Conservation (phyloP, 2,888 invertebrate genomes). For the Anthrax anthrax region DNA sequence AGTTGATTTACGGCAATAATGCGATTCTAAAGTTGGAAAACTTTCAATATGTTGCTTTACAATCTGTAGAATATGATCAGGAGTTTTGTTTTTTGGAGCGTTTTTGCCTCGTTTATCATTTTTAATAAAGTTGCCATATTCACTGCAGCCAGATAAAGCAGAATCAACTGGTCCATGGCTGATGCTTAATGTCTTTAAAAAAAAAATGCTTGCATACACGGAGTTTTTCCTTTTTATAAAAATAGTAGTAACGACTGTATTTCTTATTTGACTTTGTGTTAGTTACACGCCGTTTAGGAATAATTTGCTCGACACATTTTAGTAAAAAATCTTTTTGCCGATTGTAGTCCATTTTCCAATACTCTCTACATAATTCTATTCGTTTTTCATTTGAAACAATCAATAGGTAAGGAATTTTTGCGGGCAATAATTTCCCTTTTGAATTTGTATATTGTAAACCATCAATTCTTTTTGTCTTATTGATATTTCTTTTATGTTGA, state of each 20-base stretch:
- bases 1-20: background rate
- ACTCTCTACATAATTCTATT: background rate
- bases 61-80: background rate
- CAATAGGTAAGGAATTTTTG: background rate
- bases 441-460: background rate
- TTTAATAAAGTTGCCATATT: background rate
- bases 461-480: background rate
- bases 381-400: background rate
- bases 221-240: background rate
- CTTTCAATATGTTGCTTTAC: background rate
- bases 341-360: background rate
- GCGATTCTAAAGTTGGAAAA: background rate
- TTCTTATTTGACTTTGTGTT: background rate
- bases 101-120: background rate
- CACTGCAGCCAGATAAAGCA: background rate
- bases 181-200: background rate
- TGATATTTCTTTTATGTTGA: background rate
- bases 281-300: background rate
- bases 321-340: background rate
- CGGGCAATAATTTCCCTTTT: background rate
- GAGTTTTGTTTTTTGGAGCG: background rate
- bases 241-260: too few species aligned
- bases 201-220: background rate
- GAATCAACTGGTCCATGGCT: background rate
- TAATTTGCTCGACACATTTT: background rate